phyloP scores from a whole-genome alignment of 2,797 vertebrate species.

The Eulemur rubriventer region DNA sequence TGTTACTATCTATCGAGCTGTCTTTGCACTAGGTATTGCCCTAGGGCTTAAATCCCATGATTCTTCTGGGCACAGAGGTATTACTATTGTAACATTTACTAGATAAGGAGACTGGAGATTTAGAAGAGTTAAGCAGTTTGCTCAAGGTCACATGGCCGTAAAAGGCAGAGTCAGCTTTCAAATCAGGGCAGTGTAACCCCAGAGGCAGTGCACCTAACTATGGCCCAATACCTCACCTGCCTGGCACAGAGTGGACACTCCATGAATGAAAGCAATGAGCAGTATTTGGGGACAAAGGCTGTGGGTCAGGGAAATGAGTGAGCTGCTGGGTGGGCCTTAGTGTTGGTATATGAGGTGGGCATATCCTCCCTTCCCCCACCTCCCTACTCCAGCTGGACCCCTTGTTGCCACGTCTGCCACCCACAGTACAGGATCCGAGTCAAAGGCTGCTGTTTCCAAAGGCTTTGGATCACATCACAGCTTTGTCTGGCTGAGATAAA shows the following conservation, averaged over 20 bases:
- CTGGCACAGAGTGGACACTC: not conserved
- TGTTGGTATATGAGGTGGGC: not conserved
- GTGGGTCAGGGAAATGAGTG: not conserved
- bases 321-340: not conserved
- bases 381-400: not conserved
- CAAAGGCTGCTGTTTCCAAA: constrained; percentile 64
- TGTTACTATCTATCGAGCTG: not conserved
- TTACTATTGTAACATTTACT: not conserved
- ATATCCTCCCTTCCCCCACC: not conserved
- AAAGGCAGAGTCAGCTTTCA: not conserved
- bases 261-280: not conserved
- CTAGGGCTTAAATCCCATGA: not conserved
- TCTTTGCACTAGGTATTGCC: not conserved
- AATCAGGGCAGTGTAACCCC: not conserved
- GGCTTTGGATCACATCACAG: constrained; percentile 14
- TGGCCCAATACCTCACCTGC: rapidly evolving
- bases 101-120: not conserved
- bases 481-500: constrained; percentile 50
- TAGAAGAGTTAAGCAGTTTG: not conserved
- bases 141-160: not conserved
- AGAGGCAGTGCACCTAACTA: not conserved
- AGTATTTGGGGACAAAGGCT: not conserved
- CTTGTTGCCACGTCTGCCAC: not conserved
- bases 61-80: not conserved
- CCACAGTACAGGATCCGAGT: not conserved